Percentiles rank a stretch among this genome's conserved stretches.
These are phyloP conservation scores for Eublepharis macularius DNA, from an alignment of 2,113 vertebrate species.

Conservation along the genomic window DNA sequence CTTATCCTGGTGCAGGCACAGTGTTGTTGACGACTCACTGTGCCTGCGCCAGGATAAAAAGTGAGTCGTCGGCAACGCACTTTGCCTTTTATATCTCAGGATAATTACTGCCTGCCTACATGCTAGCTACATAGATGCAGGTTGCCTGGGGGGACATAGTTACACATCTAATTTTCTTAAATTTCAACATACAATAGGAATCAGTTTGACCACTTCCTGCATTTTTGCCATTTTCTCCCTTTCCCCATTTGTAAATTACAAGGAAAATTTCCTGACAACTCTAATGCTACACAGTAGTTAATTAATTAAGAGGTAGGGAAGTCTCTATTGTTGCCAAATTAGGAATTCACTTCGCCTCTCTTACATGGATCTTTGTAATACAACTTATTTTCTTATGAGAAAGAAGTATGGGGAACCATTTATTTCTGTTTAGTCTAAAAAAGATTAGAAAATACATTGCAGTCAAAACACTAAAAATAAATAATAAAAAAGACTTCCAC, in stretches of 20 bases:
- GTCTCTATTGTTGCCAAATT: not conserved
- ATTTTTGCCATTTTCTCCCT: not conserved
- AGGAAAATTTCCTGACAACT: constrained; percentile 10
- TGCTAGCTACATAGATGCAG: constrained; percentile 6
- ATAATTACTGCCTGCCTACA: constrained; percentile 14
- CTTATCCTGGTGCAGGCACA: too few relatives aligned
- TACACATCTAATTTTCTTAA: constrained; percentile 38
- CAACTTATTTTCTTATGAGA: not conserved
- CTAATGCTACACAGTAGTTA: constrained; percentile 17
- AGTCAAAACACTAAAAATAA: not conserved
- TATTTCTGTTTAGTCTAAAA: not conserved
- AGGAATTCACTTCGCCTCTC: not conserved
- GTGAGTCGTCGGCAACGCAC: too few relatives aligned
- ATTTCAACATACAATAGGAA: constrained; percentile 39
- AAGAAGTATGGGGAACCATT: not conserved
- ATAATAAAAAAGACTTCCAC: not conserved
- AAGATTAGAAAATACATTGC: not conserved
- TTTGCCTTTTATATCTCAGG: too few relatives aligned
- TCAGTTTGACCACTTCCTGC: constrained; percentile 1
- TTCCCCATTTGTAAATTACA: not conserved
- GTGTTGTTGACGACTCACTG: too few relatives aligned
- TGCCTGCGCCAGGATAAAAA: too few relatives aligned
- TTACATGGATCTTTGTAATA: constrained; percentile 14
- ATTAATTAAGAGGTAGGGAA: constrained; percentile 11
- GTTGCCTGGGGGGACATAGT: constrained; percentile 26